Conservation (phyloP, 2,888 invertebrate genomes). For the Amitus sp. region DNA sequence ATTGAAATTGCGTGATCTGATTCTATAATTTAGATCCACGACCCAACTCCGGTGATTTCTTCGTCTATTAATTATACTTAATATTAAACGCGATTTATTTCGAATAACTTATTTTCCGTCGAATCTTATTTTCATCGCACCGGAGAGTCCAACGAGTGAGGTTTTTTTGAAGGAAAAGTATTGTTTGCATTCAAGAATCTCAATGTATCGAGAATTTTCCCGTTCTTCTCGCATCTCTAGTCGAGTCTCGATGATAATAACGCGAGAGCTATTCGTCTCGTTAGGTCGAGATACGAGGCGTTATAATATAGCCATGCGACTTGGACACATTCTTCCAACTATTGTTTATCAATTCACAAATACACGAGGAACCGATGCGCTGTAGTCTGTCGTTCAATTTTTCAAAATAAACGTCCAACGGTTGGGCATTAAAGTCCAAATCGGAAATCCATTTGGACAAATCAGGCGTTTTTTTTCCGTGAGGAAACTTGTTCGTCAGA, state of each 20-base stretch:
- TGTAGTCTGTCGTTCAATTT: conserved; percentile 29
- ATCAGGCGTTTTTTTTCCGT: no score
- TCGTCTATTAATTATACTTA: neutral
- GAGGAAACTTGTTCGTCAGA: no score
- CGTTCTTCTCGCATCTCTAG: conserved; percentile 42
- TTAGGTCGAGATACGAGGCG: conserved; percentile 37
- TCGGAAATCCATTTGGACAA: conserved; percentile 13
- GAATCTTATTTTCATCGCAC: neutral
- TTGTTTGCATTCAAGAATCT: neutral
- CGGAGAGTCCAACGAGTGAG: neutral
- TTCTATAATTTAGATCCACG: neutral
- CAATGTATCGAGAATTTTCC: conserved; percentile 35
- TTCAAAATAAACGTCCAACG: no score
- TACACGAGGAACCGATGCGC: conserved; percentile 37
- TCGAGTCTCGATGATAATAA: conserved; percentile 42
- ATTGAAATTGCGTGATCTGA: neutral
- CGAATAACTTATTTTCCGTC: neutral
- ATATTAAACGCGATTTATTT: neutral
- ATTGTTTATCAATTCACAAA: conserved; percentile 32
- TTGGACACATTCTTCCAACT: conserved; percentile 34
- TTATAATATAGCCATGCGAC: conserved; percentile 33
- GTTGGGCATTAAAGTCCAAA: no score
- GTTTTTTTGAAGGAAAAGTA: neutral
- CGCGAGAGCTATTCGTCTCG: conserved; percentile 37
- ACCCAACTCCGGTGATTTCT: neutral